A percentile compares a stretch with the other conserved stretches of the same genome.
Conservation (phyloP, 2,888 invertebrate species). For the Lepetodrilus schrolli region DNA sequence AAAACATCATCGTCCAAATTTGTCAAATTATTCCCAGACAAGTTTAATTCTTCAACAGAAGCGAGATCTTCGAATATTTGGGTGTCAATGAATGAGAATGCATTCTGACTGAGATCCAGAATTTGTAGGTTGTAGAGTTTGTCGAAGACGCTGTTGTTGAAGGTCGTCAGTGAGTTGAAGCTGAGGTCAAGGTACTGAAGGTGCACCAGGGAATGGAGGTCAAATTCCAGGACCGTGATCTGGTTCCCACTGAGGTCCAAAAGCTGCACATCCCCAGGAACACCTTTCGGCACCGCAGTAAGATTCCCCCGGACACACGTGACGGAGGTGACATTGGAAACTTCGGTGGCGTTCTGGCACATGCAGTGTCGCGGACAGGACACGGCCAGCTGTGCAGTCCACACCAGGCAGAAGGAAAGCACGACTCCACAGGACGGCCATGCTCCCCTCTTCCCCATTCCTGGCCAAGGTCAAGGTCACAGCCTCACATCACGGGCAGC, state of each 20-base stretch:
- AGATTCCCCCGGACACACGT: constrained; percentile 46
- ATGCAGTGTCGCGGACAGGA: constrained; percentile 23
- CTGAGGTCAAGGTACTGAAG: constrained; percentile 32
- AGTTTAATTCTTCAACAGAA: constrained; percentile 34
- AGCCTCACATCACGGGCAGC: background rate
- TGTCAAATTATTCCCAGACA: constrained; percentile 38
- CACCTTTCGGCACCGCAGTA: constrained; percentile 40
- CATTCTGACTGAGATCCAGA: constrained; percentile 41
- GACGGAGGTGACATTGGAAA: constrained; percentile 33
- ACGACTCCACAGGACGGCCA: background rate
- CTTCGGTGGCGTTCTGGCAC: background rate
- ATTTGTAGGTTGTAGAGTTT: constrained; percentile 24
- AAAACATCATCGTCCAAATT: constrained; percentile 29
- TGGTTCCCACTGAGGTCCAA: constrained; percentile 46
- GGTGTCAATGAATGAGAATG: constrained; percentile 25
- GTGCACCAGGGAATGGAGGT: background rate
- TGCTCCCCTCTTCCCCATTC: constrained; percentile 16
- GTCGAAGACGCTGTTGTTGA: constrained; percentile 40
- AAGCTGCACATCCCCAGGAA: constrained; percentile 38
- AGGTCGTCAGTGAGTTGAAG: constrained; percentile 30
- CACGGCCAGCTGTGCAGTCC: background rate
- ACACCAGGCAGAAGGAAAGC: background rate
- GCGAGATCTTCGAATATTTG: constrained; percentile 34
- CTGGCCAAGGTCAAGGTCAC: background rate
- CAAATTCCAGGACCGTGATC: constrained; percentile 36